Base-by-base conservation (phyloP, 2,797 vertebrate species). In the Typhlichthys subterraneus region DNA sequence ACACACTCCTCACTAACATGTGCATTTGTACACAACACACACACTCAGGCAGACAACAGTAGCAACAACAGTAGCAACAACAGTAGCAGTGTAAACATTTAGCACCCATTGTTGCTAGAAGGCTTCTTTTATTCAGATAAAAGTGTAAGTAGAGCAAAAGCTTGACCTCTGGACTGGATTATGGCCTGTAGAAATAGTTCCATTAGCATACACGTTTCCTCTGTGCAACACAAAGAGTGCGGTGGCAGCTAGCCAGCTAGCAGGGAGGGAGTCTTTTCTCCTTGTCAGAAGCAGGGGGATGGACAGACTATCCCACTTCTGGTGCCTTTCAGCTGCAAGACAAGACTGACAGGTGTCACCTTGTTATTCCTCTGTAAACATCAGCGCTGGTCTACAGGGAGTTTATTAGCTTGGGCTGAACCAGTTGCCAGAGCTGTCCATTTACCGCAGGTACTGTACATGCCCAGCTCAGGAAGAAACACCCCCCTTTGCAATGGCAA, bases 271-370 rank as follows among this genome's bases (percentile, higher is more conserved):
- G 56, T 54, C 62, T 69, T 62, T 46, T 47, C 49, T 9, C 50
- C 3, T 45, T 55, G 70, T 84, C 67, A 72, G 63, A 49, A 55
- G 60, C 15, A 55, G 33, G 47, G 67, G 60, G 72, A 69, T 59
- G 65, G 79, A 69, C 77, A 75, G 68, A 73, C 73, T 69, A 77
- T 77, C 71, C 42, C 67, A 67, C 71, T 52, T 15, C 15, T 10
- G 12, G 42, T 29, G 60, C 65, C 45, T 77, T 65, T 42, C 4
- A 12, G 59, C 75, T 65, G 66, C 57, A 70, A 77, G 75, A 73
- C 52, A 1, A 59, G 73, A 85, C 67, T 84, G 84, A 85, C 85
- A 85, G 80, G 81, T 86, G 84, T 80, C 85, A 85, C 82, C 83
- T 86, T 87, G 87, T 87, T 87, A 84, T 83, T 84, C 63, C 12